phyloP scores from a whole-genome alignment of 2,113 vertebrate species.

The Aspidoscelis tigris region DNA sequence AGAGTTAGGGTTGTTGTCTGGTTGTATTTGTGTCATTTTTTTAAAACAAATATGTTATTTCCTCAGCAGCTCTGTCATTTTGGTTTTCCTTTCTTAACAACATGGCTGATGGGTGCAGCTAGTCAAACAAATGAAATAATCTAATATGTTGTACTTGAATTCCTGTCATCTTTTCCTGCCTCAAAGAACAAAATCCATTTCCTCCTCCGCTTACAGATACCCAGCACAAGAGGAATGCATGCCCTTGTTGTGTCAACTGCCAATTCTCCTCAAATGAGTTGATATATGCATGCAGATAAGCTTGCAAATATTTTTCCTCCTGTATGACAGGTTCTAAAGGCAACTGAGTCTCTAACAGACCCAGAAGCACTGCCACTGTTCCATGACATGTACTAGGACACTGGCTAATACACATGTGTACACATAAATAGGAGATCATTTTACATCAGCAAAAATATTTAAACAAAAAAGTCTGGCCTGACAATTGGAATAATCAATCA shows the following conservation, averaged over 20 bases:
- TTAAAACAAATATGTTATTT: slow-evolving; percentile 23
- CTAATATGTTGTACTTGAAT: fast-evolving
- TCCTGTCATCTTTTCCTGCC: not conserved
- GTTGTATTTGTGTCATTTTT: not conserved
- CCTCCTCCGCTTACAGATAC: not conserved
- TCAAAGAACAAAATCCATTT: slow-evolving; percentile 6
- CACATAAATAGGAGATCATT: not conserved
- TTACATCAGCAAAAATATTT: not conserved
- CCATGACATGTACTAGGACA: not conserved
- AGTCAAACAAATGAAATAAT: slow-evolving; percentile 19
- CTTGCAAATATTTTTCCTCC: slow-evolving; percentile 46
- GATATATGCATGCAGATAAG: slow-evolving; percentile 57
- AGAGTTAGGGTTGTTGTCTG: slow-evolving; percentile 4
- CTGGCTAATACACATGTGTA: no score
- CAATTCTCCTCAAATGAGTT: not conserved
- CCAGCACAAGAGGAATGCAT: fast-evolving
- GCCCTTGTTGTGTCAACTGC: slow-evolving; percentile 45
- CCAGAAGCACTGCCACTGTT: not conserved
- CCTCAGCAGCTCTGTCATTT: slow-evolving; percentile 59
- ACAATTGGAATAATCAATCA: not conserved
- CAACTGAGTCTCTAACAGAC: slow-evolving; percentile 24
- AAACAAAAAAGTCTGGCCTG: not conserved
- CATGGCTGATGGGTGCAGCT: slow-evolving; percentile 49
- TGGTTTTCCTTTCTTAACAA: slow-evolving; percentile 52
- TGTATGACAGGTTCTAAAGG: slow-evolving; percentile 57